Conservation (phyloP, 2,113 vertebrate species). For the Falcunculus frontatus region DNA sequence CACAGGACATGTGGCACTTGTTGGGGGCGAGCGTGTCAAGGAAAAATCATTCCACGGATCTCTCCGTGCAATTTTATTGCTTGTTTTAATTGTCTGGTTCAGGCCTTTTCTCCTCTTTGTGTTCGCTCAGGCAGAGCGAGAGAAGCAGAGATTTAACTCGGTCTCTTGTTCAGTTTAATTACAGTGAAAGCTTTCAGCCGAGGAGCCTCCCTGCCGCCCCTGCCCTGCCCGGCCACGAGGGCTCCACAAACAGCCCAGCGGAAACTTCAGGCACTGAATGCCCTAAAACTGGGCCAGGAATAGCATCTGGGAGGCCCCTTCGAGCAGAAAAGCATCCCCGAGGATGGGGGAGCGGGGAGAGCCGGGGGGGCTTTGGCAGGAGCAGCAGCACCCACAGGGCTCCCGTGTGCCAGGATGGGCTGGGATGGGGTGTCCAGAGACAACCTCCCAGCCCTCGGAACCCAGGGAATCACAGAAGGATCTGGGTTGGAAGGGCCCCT, state of each 20-base stretch:
- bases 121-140: background rate
- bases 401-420: accelerated
- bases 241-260: background rate
- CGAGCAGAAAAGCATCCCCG: background rate
- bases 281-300: background rate
- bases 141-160: background rate
- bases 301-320: background rate
- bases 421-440: background rate
- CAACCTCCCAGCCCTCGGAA: accelerated
- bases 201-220: background rate
- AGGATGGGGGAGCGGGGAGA: background rate
- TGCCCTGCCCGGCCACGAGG: background rate
- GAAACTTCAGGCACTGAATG: background rate
- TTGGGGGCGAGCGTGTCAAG: background rate
- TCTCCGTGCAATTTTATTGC: background rate
- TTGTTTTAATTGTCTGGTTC: background rate
- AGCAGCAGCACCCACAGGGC: background rate
- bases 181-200: background rate
- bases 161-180: slow-evolving; percentile 10
- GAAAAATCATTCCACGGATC: background rate
- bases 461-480: accelerated
- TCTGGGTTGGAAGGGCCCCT: background rate
- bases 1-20: slow-evolving; percentile 36
- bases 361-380: background rate
- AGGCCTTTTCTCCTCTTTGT: slow-evolving; percentile 23